Base-by-base conservation (phyloP, 2,888 invertebrate genomes). In the Anoncus sp. region DNA sequence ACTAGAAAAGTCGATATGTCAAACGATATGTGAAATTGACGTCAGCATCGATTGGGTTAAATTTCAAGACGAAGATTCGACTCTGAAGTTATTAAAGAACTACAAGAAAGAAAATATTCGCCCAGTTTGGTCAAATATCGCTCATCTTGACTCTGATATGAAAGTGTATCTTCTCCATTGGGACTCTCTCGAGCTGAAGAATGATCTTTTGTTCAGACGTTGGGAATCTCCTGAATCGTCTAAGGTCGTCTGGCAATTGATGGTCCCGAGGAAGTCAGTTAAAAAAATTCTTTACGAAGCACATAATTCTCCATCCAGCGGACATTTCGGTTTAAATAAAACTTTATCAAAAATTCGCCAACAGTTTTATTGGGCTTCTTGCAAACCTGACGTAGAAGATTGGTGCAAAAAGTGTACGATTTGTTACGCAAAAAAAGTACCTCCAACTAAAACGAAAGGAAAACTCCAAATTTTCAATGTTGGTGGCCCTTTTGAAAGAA, bases 291-390 rank as follows among this genome's bases (percentile, higher is more conserved):
- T 31, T 31, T 31, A 5, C 4, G 31, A 31, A 49, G 43, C 82
- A 16, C 82, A 84, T 66, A 74, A 77, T 66, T 81, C 81, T 22
- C 55, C 77, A 3, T 63, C 83, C 4, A 83, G 82, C 18, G 84
- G 83, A 14, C 84, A 86, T 73, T 81, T 85, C 4, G 84, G 85
- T 12, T 40, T 83, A 2, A 78, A 81, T n/a, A 84, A 82, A 35
- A 85, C 84, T 0, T 49, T 84, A 16, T 62, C 60, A 10, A 81
- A 82, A 49, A 73, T 85, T 71, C 77, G 47, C 47, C 84, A 79
- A 76, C 81, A 40, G 51, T 87, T 83, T 49, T 84, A 84, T 51
- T 85, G 80, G 31, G 31, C 31, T 5, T 31, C 31, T 5, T 31
- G 31, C 31, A 31, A 31, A 31, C 80, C 77, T 49, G 66, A 72